Percentiles rank a stretch among this genome's conserved stretches.
Evolutionary conservation across 2,888 invertebrate genomes (phyloP).

Genomic region (Busseola fusca): DNA sequence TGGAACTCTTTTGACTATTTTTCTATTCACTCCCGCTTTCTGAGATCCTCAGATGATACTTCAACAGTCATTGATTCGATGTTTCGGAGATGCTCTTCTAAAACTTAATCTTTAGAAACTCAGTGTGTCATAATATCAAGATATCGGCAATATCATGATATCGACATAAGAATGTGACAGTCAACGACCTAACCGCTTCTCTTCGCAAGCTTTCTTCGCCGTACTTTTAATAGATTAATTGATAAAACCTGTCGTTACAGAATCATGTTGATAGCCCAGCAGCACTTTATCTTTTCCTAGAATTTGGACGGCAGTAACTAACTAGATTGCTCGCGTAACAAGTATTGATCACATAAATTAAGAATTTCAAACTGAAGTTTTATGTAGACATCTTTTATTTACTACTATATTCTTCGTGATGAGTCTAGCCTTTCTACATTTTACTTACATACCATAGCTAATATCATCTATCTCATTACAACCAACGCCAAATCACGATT

Average conservation of each 20-base stretch:
- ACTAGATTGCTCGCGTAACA: conserved; percentile 5
- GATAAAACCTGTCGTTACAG: conserved; percentile 4
- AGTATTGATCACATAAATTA: conserved; percentile 2
- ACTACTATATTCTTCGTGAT: background rate
- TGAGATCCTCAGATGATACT: too few species aligned
- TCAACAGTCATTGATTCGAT: background rate
- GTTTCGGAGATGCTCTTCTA: background rate
- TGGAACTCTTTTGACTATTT: background rate
- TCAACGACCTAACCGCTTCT: conserved; percentile 12
- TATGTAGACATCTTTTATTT: background rate
- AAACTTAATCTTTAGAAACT: background rate
- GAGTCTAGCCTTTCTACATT: background rate
- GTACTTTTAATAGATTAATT: conserved; percentile 21
- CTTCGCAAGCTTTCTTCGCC: background rate
- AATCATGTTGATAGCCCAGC: conserved; percentile 13
- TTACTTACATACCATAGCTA: background rate
- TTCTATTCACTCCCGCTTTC: background rate
- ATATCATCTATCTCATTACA: background rate
- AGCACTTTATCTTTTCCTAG: conserved; percentile 7
- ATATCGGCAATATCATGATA: background rate
- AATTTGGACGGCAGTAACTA: conserved; percentile 6
- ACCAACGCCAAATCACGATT: background rate
- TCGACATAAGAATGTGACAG: background rate
- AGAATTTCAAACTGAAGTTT: background rate
- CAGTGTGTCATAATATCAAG: background rate